Conservation (phyloP, 2,797 vertebrate genomes). For the Decapterus maruadsi region DNA sequence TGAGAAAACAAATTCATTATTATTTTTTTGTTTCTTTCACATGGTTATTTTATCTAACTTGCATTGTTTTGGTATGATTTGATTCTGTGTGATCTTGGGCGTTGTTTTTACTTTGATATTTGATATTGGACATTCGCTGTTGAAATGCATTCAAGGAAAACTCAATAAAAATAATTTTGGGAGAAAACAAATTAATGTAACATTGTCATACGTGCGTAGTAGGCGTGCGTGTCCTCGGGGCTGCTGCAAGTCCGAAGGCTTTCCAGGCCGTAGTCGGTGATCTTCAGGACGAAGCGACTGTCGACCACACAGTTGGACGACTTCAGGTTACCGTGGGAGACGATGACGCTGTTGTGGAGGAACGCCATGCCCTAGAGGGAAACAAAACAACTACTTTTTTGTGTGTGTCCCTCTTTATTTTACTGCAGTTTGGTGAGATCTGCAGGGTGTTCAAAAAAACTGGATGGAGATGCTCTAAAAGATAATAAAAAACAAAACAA, state of each 20-base stretch:
- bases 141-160: too few relatives aligned
- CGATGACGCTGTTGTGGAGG: conserved; percentile 90
- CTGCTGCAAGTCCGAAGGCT: conserved; percentile 82
- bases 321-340: conserved; percentile 93
- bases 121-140: too few relatives aligned
- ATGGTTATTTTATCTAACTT: too few relatives aligned
- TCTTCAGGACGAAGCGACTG: conserved; percentile 94
- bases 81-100: too few relatives aligned
- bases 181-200: too few relatives aligned
- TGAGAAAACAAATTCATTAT: too few relatives aligned
- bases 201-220: conserved; percentile 86
- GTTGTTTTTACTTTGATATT: too few relatives aligned
- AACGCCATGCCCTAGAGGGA: conserved; percentile 91
- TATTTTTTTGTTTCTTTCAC: too few relatives aligned
- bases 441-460: neutral
- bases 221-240: conserved; percentile 85
- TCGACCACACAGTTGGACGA: conserved; percentile 97
- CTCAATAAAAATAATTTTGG: too few relatives aligned
- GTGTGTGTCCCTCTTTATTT: neutral
- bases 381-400: neutral
- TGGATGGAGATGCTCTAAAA: neutral
- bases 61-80: too few relatives aligned
- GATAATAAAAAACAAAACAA: neutral
- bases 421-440: neutral
- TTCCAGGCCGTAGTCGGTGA: conserved; percentile 92